Evolutionary conservation across 2,888 invertebrate genomes (phyloP).

Genomic region (Mythimna impura): DNA sequence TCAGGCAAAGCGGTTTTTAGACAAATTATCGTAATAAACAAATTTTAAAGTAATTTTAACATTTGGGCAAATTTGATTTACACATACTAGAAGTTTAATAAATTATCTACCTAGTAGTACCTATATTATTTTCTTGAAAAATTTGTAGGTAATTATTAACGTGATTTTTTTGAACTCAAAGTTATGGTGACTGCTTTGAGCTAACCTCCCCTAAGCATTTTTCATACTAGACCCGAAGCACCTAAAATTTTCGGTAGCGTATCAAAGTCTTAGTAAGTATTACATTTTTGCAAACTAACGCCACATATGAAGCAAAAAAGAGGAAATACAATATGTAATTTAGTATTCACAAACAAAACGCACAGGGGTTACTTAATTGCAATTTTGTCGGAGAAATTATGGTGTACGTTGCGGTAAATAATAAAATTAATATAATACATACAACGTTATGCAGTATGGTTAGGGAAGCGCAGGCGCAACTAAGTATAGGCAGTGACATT

Average conservation of each 20-base stretch:
- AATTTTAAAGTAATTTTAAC: too few relatives aligned
- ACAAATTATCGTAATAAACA: too few relatives aligned
- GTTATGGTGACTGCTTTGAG: too few relatives aligned
- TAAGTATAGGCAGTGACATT: constrained; percentile 31
- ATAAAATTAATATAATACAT: constrained; percentile 12
- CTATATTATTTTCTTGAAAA: too few relatives aligned
- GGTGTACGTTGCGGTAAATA: neutral
- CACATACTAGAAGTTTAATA: too few relatives aligned
- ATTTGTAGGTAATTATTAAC: too few relatives aligned
- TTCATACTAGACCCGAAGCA: neutral
- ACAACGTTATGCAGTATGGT: constrained; percentile 16
- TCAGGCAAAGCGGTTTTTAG: too few relatives aligned
- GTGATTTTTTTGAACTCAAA: too few relatives aligned
- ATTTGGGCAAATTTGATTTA: too few relatives aligned
- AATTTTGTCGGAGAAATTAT: constrained; percentile 24
- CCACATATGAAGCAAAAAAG: neutral
- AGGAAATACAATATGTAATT: constrained; percentile 35
- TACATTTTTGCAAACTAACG: constrained; percentile 9
- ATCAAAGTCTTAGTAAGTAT: neutral
- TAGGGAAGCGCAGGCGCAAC: constrained; percentile 36
- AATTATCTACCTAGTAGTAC: too few relatives aligned
- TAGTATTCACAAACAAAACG: neutral
- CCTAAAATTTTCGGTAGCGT: neutral
- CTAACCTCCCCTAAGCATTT: neutral
- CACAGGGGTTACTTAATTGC: constrained; percentile 20